These are phyloP conservation scores for Zoroaster sp. DNA, from an alignment of 53 echinoderm and acorn worm genomes.

Conservation along the genomic window DNA sequence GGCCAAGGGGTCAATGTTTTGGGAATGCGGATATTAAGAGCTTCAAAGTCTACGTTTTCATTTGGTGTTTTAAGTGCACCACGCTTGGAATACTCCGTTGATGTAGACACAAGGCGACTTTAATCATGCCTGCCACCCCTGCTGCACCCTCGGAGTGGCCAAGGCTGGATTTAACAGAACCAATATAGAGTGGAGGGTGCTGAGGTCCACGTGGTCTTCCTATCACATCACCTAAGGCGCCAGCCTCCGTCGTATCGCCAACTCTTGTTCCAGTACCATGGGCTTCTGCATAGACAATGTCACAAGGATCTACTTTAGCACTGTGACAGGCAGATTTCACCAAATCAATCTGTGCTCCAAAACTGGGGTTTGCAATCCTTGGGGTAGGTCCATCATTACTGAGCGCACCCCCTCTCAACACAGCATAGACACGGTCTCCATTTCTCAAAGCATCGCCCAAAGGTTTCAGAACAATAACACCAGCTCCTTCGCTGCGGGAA, in stretches of 20 bases:
- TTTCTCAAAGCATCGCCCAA: constrained; percentile 29
- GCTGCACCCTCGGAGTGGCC: constrained; percentile 73
- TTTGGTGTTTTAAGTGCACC: constrained; percentile 60
- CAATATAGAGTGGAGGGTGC: constrained; percentile 54
- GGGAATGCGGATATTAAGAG: constrained; percentile 26
- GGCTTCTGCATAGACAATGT: constrained; percentile 65
- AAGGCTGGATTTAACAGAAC: constrained; percentile 68
- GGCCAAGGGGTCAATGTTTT: constrained; percentile 43
- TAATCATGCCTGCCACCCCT: constrained; percentile 69
- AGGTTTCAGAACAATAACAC: constrained; percentile 59
- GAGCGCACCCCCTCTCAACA: constrained; percentile 62
- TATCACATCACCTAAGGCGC: constrained; percentile 64
- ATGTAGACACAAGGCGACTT: constrained; percentile 49
- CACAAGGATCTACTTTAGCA: constrained; percentile 47
- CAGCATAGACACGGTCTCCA: constrained; percentile 66
- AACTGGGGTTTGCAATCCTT: constrained; percentile 70
- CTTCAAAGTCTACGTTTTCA: constrained; percentile 52
- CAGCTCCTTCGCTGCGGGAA: constrained; percentile 68
- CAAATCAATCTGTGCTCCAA: constrained; percentile 52
- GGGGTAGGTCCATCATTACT: constrained; percentile 71
- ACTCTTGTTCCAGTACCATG: constrained; percentile 72
- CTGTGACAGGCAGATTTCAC: constrained; percentile 38
- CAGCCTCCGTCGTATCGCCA: constrained; percentile 63
- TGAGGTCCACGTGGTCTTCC: constrained; percentile 22
- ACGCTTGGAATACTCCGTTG: constrained; percentile 54